Evolutionary conservation across 2,113 vertebrate species (phyloP), one percentile per base, ranked within the genome.

Genomic region (Poecilia latipinna): DNA sequence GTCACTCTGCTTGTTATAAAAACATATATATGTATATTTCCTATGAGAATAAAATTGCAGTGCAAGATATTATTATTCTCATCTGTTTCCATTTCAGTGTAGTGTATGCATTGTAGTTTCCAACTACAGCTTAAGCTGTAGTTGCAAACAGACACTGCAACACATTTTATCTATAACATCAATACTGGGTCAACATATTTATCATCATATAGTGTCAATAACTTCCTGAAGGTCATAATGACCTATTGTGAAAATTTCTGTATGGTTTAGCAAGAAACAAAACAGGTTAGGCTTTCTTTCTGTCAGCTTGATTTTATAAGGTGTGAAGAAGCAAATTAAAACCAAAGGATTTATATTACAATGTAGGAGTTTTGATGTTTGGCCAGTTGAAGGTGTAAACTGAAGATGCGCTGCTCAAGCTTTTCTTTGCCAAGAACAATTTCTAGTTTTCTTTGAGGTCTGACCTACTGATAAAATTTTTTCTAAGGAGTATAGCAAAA

Each of bases 41-140:
- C 19, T 83, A 29, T 0, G 54, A 81, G 51, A 90, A 86, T 86
- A 86, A 90, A 89, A 63, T 70, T 77, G 70, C 86, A 76, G 42
- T 73, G 62, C 70, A 8, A 39, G 31, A 26, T n/a, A 75, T 67
- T n/a, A 29, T 61, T 0, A 5, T 4, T 35, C 63, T 61, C 32
- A 35, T 61, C 69, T 82, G 70, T 86, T 82, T 84, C 29, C 60
- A 15, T 75, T 26, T 26, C 61, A 69, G 24, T 74, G 22, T 73
- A 57, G 33, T 8, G 1, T 68, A 75, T 70, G 42, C 15, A 29
- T 28, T 28, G 28, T 28, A 28, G 28, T 28, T 28, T 28, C 28
- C 28, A 28, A 28, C 28, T 28, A 28, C 28, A 28, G 31, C 75
- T 8, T 8, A 57, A 35, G 32, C 32, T 33, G 28, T 75, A 70